A percentile compares a stretch with the other conserved stretches of the same genome.
Evolutionary conservation across 2,113 vertebrate genomes (phyloP).

Genomic region (Mirza zaza): DNA sequence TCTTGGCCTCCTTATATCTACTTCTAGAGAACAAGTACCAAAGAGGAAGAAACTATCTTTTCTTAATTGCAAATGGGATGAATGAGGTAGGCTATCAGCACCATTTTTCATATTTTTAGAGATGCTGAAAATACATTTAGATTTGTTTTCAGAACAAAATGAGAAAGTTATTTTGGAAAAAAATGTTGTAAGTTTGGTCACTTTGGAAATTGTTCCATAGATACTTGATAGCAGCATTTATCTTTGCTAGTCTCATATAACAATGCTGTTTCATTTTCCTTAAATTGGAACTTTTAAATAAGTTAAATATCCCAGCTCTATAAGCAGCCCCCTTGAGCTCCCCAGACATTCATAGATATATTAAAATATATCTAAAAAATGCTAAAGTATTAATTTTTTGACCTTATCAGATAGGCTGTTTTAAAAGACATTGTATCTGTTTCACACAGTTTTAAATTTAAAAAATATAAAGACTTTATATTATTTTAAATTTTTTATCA

Average conservation of each 20-base stretch:
- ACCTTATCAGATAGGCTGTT: neutral
- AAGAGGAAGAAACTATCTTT: neutral
- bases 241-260: slow-evolving; percentile 5
- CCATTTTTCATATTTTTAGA: slow-evolving; percentile 44
- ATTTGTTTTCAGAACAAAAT: slow-evolving; percentile 55
- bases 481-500: neutral
- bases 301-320: neutral
- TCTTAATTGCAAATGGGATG: slow-evolving; percentile 57
- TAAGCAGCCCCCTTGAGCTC: neutral
- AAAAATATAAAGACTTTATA: neutral
- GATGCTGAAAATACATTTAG: slow-evolving; percentile 30
- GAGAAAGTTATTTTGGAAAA: slow-evolving; percentile 30
- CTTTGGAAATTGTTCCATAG: slow-evolving; percentile 43
- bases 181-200: slow-evolving; percentile 16
- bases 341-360: neutral
- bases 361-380: neutral
- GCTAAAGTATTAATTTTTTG: neutral
- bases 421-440: neutral
- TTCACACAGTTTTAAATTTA: slow-evolving; percentile 2
- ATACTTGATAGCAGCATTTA: slow-evolving; percentile 36
- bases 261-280: neutral
- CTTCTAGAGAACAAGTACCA: neutral
- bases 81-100: slow-evolving; percentile 21
- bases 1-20: neutral
- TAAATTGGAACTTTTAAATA: slow-evolving; percentile 23